Evolutionary conservation across 92 coral and sea anemone species (phyloP), one percentile per base, ranked within the genome.

Genomic region (Phenganax subtilis): DNA sequence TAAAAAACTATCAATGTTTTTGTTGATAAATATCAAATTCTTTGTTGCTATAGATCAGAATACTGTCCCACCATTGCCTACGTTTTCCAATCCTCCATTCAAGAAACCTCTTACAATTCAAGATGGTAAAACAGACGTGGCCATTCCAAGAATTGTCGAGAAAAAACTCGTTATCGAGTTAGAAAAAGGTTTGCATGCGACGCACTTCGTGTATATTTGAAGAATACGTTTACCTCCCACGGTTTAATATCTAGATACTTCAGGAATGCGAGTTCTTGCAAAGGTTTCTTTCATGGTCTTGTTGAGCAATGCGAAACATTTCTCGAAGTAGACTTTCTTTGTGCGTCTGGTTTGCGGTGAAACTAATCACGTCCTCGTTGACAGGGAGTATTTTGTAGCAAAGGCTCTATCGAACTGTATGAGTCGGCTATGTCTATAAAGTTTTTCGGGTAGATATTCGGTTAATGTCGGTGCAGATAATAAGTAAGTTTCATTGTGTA

Each of bases 131-230:
- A 85, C 90, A 55, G 89, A 85, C 62, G 77, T 86, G 31, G 88
- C 86, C 70, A 60, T 91, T 6, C 81, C 84, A 87, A 93, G 81
- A 91, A 85, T 76, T 71, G 88, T 93, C 73, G 92, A 82, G 89
- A 93, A 90, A 77, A 88, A 89, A 55, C 84, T 91, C 60, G 85
- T 88, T 51, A 62, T 93, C 56, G 98, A 91, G 81, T 80, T 93
- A 7, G 87, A 80, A 80, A 93, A 93, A 90, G 98, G 98, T 93
- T 77, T 54, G 87, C 31, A 78, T 3, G 47, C 7, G 37, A 29
- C 31, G 14, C 27, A 20, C 9, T 31, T 8, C 8, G 27, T 59
- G 0, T 64, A 11, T 80, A 3, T n/a, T 62, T 37, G 12, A 31
- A 61, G n/a, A 12, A 64, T n/a, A 64, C 25, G 28, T 14, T 6